phyloP scores from a whole-genome alignment of 1,140 invertebrate species.

The Solen grandis region DNA sequence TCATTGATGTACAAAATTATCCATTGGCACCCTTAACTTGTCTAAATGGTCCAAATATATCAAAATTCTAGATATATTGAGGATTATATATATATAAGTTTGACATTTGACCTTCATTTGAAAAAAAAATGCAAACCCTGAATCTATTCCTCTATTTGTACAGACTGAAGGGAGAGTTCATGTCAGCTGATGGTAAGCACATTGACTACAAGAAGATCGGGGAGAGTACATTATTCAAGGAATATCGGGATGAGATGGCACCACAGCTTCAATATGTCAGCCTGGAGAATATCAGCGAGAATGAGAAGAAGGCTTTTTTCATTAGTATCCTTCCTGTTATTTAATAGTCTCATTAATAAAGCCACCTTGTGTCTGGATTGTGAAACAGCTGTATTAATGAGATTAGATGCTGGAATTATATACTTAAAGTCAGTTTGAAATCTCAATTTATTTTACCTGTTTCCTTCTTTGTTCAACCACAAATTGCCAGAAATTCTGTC shows the following conservation, averaged over 20 bases:
- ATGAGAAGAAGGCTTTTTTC: slow-evolving; percentile 55
- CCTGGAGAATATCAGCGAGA: slow-evolving; percentile 31
- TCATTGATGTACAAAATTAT: too few species aligned
- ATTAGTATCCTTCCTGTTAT: slow-evolving; percentile 62
- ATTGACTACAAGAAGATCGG: slow-evolving; percentile 40
- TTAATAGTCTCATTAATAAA: too few species aligned
- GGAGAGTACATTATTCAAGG: slow-evolving; percentile 33
- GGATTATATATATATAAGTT: not conserved
- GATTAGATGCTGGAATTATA: too few species aligned
- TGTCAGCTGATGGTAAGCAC: slow-evolving; percentile 45
- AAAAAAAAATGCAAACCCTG: not conserved
- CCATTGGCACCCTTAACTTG: not conserved
- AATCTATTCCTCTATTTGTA: slow-evolving; percentile 2
- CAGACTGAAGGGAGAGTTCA: slow-evolving; percentile 55
- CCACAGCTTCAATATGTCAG: slow-evolving; percentile 40
- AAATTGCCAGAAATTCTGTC: too few species aligned
- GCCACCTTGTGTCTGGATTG: too few species aligned
- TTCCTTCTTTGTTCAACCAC: too few species aligned
- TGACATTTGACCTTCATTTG: not conserved
- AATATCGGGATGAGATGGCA: slow-evolving; percentile 34
- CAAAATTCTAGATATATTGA: not conserved
- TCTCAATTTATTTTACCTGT: too few species aligned
- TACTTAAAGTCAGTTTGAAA: too few species aligned
- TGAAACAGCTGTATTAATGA: too few species aligned
- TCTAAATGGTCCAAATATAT: not conserved